These are phyloP conservation scores for Corynorhinus townsendii DNA, from an alignment of 2,113 vertebrate species.

Conservation along the genomic window DNA sequence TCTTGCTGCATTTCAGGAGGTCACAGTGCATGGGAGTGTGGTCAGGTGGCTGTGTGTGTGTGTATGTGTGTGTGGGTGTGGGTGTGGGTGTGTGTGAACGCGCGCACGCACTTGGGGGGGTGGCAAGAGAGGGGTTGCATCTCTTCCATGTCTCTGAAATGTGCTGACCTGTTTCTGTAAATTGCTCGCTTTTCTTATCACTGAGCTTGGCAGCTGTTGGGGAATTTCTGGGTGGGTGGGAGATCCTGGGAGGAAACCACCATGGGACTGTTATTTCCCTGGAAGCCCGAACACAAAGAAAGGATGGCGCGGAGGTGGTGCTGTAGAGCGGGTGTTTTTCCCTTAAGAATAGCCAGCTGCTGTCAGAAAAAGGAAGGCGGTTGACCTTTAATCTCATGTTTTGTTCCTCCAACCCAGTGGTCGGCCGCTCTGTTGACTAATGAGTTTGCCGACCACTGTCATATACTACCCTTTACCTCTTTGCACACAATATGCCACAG, in stretches of 20 bases:
- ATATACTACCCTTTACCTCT: too few species aligned
- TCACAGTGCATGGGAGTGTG: neutral
- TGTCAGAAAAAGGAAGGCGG: constrained; percentile 52
- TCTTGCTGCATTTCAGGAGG: neutral
- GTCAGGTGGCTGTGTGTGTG: too few species aligned
- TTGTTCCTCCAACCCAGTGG: neutral
- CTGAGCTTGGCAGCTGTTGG: constrained; percentile 61
- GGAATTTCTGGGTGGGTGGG: constrained; percentile 68
- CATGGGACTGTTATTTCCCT: neutral
- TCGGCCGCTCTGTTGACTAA: too few species aligned
- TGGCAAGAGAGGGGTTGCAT: neutral
- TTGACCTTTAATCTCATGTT: constrained; percentile 35
- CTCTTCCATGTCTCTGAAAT: neutral
- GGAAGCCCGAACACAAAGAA: constrained; percentile 68
- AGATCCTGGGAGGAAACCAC: constrained; percentile 70
- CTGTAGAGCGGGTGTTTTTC: neutral
- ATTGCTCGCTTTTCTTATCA: constrained; percentile 55
- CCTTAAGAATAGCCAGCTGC: neutral
- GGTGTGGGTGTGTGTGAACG: too few species aligned
- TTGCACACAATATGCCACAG: too few species aligned
- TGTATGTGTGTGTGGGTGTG: too few species aligned
- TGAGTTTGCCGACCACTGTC: too few species aligned
- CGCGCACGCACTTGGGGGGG: too few species aligned
- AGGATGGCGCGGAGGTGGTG: constrained; percentile 66
- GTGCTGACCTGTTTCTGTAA: constrained; percentile 50